These are phyloP conservation scores for Lasiurus cinereus DNA, from an alignment of 2,113 vertebrate genomes.

Conservation along the genomic window DNA sequence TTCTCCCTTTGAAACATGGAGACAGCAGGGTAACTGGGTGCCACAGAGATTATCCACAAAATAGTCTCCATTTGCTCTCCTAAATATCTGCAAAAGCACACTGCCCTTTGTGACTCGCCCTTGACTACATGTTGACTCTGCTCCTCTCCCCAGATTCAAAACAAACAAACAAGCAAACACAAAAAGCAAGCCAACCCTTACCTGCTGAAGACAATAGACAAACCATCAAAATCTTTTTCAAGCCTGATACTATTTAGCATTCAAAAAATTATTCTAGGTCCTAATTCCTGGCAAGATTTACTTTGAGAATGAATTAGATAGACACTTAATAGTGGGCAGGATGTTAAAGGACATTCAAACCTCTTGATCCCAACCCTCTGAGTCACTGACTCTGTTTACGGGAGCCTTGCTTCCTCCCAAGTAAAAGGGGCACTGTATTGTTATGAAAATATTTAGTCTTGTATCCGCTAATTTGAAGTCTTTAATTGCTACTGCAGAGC, in stretches of 20 bases:
- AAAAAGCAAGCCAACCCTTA: background rate
- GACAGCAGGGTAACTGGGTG: background rate
- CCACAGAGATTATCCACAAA: slow-evolving; percentile 5
- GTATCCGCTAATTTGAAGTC: background rate
- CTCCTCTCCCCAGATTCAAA: background rate
- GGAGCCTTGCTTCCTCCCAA: background rate
- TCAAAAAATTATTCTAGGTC: background rate
- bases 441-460: background rate
- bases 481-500: background rate
- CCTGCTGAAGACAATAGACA: slow-evolving; percentile 23
- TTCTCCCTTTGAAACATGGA: slow-evolving; percentile 59
- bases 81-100: background rate
- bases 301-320: background rate
- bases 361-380: background rate
- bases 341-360: background rate
- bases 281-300: background rate
- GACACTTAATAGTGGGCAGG: background rate
- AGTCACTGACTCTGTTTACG: background rate
- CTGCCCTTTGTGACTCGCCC: background rate
- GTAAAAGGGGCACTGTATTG: background rate
- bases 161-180: background rate
- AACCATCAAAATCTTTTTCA: background rate
- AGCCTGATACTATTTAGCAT: background rate
- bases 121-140: background rate
- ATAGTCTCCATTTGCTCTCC: slow-evolving; percentile 1